Percentiles rank a stretch among this genome's conserved stretches.
Evolutionary conservation across 2,888 invertebrate genomes (phyloP).

Genomic region (Meandrusa payeni): DNA sequence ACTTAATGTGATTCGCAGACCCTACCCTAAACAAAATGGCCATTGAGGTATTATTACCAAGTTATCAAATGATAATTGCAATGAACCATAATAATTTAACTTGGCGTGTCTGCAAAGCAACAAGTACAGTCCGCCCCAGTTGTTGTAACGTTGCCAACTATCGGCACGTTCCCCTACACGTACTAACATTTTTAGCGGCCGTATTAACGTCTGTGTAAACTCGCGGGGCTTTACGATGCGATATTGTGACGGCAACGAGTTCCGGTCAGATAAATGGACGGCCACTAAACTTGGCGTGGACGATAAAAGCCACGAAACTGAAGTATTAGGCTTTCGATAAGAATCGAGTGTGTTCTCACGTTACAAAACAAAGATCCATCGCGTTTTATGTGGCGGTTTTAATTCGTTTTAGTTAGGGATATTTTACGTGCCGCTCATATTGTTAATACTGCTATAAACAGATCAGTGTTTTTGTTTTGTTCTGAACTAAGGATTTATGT

Average conservation of each 20-base stretch:
- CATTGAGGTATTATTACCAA: no score
- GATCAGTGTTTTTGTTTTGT: no score
- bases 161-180: slow-evolving; percentile 21
- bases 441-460: no score
- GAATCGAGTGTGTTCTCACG: slow-evolving; percentile 2
- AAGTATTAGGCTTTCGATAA: slow-evolving; percentile 14
- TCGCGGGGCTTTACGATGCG: slow-evolving; percentile 49
- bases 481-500: no score
- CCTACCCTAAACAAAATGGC: no score
- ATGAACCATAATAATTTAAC: slow-evolving; percentile 3
- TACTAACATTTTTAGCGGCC: slow-evolving; percentile 47
- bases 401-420: no score
- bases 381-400: no score
- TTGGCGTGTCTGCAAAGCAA: slow-evolving; percentile 29
- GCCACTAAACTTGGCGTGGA: slow-evolving; percentile 29
- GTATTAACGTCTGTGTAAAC: slow-evolving; percentile 55
- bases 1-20: no score
- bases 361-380: no score
- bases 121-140: slow-evolving; percentile 32
- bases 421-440: no score
- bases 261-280: slow-evolving; percentile 42
- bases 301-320: slow-evolving; percentile 29
- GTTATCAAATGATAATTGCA: slow-evolving; percentile 1
- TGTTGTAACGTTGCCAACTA: slow-evolving; percentile 30
- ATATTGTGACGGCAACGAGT: slow-evolving; percentile 49